Percentiles rank a stretch among this genome's conserved stretches.
Conservation (phyloP, 1,140 invertebrate species). For the Nasonia vitripennis region DNA sequence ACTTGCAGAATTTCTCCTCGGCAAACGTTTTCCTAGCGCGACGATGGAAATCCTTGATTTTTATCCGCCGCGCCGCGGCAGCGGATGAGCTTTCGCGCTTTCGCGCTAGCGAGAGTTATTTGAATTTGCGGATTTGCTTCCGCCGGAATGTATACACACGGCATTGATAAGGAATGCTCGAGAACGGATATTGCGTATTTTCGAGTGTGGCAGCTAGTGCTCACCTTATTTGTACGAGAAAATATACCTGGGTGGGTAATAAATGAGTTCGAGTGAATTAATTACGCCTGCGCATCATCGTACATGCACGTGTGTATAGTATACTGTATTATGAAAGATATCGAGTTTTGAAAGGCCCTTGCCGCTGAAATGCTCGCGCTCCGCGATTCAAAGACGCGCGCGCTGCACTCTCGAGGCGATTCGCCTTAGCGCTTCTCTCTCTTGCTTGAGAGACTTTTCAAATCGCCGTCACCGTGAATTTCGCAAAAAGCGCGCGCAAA, state of each 20-base stretch:
- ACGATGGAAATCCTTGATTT: background rate
- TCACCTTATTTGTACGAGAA: no score
- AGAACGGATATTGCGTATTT: no score
- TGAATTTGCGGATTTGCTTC: background rate
- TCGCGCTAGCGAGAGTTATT: background rate
- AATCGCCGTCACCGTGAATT: slow-evolving; percentile 2
- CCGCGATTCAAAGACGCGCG: background rate
- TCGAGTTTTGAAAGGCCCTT: slow-evolving; percentile 10
- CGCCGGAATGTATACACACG: background rate
- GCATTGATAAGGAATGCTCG: no score
- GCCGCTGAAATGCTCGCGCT: background rate
- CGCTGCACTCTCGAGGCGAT: background rate
- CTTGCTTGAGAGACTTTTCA: slow-evolving; percentile 1
- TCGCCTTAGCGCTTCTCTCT: background rate
- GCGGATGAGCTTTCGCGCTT: background rate
- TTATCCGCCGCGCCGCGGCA: background rate
- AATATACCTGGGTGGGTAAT: no score
- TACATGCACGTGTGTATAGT: background rate
- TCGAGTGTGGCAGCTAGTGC: no score
- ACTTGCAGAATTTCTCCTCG: slow-evolving; percentile 1
- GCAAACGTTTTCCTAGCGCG: background rate
- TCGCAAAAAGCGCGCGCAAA: slow-evolving; percentile 16
- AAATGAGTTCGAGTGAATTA: background rate
- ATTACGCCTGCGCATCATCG: background rate
- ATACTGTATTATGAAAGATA: background rate